Base-by-base conservation (phyloP, 2,797 vertebrate species). In the Coranthus polyacanthus region DNA sequence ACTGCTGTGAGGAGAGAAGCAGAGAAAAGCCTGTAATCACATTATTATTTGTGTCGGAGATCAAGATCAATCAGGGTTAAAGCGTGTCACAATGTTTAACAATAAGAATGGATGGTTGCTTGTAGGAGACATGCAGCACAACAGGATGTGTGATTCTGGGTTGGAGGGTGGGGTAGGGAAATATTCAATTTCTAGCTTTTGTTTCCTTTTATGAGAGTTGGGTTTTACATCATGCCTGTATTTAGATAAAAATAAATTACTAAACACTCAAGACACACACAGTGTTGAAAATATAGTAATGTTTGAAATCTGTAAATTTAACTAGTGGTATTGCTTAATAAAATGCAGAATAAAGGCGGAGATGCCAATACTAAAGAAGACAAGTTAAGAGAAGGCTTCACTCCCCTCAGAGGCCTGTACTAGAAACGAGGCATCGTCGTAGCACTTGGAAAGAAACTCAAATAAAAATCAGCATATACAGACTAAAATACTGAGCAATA, bases 41-140 rank as follows among this genome's bases (percentile, higher is more conserved):
- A 91, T 93, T 92, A 93, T 92, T 93, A 93, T 94, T 94, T 90
- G 73, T 92, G 88, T 89, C 77, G 76, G 80, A 91, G 88, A 94
- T 93, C 83, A 83, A 90, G 92, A 94, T 94, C 92, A 93, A 91
- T 92, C 92, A 90, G 89, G 87, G 88, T 91, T 92, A 92, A 87
- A 85, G 84, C 82, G 68, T 89, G 87, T 89, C 83, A 83, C 80
- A 80, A 81, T 85, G 81, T 89, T 89, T 79, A 82, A 75, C 69
- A 87, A 84, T 81, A 16, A 90, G 88, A 91, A 88, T 76, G 60
- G 72, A 70, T 81, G 75, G 57, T 54, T 85, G 87, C 75, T 76
- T 81, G 72, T 64, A 75, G 75, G 77, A 84, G 82, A 87, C 75
- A 45, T 43, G 68, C 54, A 52, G 50, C 68, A 53, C 18, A 72